Conservation (phyloP, 2,888 invertebrate genomes). For the Drosophila barbarae region DNA sequence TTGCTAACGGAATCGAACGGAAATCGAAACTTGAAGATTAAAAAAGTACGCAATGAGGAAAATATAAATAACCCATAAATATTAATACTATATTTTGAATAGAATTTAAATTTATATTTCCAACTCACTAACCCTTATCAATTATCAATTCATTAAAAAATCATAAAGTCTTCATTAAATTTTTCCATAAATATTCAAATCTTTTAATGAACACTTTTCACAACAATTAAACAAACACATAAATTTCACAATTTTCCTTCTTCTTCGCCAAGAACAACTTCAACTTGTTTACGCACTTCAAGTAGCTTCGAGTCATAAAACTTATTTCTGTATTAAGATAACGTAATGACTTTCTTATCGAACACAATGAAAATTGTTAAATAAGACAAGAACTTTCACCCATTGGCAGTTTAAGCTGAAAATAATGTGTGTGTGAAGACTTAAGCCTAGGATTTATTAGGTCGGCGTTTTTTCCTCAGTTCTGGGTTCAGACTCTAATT, state of each 20-base stretch:
- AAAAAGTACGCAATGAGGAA: not conserved
- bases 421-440: constrained; percentile 8
- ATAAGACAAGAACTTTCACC: constrained; percentile 6
- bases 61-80: not conserved
- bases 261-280: constrained; percentile 9
- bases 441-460: constrained; percentile 20
- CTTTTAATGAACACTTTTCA: constrained; percentile 9
- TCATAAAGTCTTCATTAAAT: not conserved
- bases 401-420: constrained; percentile 7
- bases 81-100: not conserved
- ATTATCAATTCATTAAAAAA: not conserved
- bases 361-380: constrained; percentile 16
- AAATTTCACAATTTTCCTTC: constrained; percentile 14
- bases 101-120: not conserved
- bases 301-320: constrained; percentile 34
- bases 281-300: constrained; percentile 26
- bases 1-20: constrained; percentile 42
- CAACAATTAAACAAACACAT: constrained; percentile 4
- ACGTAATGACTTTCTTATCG: constrained; percentile 32
- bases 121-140: no score
- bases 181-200: constrained; percentile 12
- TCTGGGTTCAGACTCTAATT: constrained; percentile 19
- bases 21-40: constrained; percentile 31
- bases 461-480: not conserved
- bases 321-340: constrained; percentile 37